phyloP scores from a whole-genome alignment of 2,888 invertebrate species.

The Sepiola atlantica region DNA sequence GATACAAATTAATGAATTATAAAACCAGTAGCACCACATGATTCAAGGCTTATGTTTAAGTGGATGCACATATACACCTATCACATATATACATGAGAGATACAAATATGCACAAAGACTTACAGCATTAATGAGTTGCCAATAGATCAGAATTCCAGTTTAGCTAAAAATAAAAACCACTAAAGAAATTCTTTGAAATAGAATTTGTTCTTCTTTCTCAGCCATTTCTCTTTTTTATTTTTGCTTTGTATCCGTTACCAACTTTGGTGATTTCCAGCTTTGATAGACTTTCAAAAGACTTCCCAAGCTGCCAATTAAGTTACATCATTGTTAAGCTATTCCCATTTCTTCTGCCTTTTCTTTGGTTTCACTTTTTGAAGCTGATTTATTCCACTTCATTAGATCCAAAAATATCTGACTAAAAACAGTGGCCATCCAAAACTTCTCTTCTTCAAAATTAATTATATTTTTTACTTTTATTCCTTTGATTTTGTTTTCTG shows the following conservation, averaged over 20 bases:
- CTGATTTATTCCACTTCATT: neutral
- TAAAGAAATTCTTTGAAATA: neutral
- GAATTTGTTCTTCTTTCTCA: neutral
- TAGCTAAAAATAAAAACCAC: neutral
- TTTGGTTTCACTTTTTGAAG: neutral
- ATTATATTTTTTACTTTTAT: neutral
- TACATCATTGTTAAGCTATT: neutral
- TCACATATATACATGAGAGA: neutral
- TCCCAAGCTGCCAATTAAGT: neutral
- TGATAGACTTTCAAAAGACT: neutral
- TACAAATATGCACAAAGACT: neutral
- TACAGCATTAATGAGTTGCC: neutral
- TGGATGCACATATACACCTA: neutral
- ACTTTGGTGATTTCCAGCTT: neutral
- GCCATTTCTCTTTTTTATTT: neutral
- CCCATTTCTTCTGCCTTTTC: neutral
- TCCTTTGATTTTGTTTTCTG: too few relatives aligned
- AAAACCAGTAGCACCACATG: too few relatives aligned
- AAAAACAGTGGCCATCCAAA: neutral
- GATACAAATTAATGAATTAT: too few relatives aligned
- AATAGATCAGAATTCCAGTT: neutral
- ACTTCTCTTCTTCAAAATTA: neutral
- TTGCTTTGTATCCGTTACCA: neutral
- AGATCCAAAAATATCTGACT: neutral
- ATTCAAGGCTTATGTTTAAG: too few relatives aligned